Base-by-base conservation (phyloP, 2,113 vertebrate species). In the Gambusia holbrooki region DNA sequence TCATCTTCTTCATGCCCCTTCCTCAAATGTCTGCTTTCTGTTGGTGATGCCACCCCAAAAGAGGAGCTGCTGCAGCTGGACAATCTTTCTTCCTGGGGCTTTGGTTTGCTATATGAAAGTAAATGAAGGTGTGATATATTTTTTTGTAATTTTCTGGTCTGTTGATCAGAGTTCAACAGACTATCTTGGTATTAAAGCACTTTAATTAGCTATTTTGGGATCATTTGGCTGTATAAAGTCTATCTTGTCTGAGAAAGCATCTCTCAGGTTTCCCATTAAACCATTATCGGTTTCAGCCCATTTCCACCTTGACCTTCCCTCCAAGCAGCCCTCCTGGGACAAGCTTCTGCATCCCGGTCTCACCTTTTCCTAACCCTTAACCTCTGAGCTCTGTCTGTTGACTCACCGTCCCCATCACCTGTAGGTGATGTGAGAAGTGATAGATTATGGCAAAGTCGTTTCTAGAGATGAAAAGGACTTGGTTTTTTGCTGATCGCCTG, bases 271-370 rank as follows among this genome's bases (percentile, higher is more conserved):
- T 63, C 28, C 27, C 29, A 62, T 15, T 29, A 63, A 63, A 14
- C 15, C 2, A 14, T 58, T 69, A 83, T 87, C 67, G 58, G 66
- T 66, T 28, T 3, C 69, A 75, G 61, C 61, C 29, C 32, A 64
- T 48, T 40, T 77, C 58, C 22, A 35, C 73, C 58, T 76, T 74
- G 66, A 73, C 70, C 70, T 72, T 78, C n/a, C 30, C 19, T 10
- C 66, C 29, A 61, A 83, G 85, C 40, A 5, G 67, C 88, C 85
- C 88, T 90, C 91, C 92, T 91, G 90, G 79, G 77, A 69, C 70
- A 74, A 82, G 66, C 76, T 69, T 33, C 69, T 76, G 30, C 74
- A 75, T 88, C 83, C 76, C 58, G 17, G 42, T 25, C 69, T 84
- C 74, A 90, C 82, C 86, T 88, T 67, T 79, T 15, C 17, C 71